These are phyloP conservation scores for Myrmecophaga tridactyla DNA, from an alignment of 2,113 vertebrate species.

Conservation along the genomic window DNA sequence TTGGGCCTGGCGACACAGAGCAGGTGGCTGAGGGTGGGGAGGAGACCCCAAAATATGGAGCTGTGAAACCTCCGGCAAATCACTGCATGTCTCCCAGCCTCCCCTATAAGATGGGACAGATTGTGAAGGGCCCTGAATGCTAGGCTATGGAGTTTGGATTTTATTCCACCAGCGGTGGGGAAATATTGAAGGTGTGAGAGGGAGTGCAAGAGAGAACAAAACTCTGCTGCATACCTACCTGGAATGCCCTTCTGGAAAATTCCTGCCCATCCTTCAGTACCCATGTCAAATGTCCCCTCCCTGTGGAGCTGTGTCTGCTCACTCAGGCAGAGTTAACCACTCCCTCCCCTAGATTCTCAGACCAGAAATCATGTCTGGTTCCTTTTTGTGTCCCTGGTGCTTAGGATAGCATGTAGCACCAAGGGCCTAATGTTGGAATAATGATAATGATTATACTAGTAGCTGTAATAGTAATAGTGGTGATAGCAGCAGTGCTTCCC, in stretches of 20 bases:
- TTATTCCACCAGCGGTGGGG: background rate
- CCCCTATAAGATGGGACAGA: background rate
- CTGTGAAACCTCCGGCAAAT: background rate
- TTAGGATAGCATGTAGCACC: background rate
- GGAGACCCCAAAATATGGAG: background rate
- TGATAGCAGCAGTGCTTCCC: background rate
- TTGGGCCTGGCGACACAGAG: background rate
- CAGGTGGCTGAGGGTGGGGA: background rate
- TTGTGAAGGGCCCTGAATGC: background rate
- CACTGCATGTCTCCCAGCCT: background rate
- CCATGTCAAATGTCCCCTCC: background rate
- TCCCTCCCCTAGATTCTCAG: background rate
- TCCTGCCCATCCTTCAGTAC: slow-evolving; percentile 7
- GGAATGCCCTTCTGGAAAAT: background rate
- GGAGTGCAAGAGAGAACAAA: background rate
- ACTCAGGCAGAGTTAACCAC: background rate
- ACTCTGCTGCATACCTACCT: background rate
- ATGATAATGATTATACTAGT: fast-evolving
- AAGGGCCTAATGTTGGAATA: background rate
- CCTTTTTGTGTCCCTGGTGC: background rate
- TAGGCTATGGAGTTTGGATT: background rate
- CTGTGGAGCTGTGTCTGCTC: background rate
- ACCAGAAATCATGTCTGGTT: background rate
- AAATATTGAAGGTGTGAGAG: background rate
- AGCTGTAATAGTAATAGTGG: no score